A percentile compares a stretch with the other conserved stretches of the same genome.
These are phyloP conservation scores for Trichoplusia ni DNA, from an alignment of 1,140 invertebrate genomes.

Conservation along the genomic window DNA sequence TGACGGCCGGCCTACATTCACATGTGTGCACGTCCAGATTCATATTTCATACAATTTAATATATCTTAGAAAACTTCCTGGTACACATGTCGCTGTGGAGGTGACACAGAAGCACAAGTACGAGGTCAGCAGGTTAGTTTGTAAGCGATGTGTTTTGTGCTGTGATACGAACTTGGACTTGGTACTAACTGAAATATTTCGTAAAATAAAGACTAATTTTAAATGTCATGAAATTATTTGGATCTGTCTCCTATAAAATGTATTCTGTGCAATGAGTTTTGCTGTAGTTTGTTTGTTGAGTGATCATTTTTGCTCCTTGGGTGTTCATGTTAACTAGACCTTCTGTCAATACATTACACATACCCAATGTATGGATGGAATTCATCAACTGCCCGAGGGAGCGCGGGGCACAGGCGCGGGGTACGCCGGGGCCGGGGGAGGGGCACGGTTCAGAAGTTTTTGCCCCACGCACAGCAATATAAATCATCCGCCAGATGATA, in stretches of 20 bases:
- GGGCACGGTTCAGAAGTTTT: slow-evolving; percentile 7
- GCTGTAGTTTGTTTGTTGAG: no score
- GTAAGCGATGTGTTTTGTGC: no score
- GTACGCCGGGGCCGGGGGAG: not conserved
- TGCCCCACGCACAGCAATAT: slow-evolving; percentile 27
- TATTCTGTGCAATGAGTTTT: no score
- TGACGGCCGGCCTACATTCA: not conserved
- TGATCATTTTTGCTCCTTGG: no score
- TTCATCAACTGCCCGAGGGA: slow-evolving; percentile 13
- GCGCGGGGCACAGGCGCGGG: not conserved
- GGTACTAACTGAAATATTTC: no score
- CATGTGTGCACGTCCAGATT: slow-evolving; percentile 9
- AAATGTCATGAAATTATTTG: not conserved
- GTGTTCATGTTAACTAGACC: no score
- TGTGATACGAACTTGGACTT: no score
- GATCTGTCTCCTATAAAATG: no score
- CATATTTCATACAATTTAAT: slow-evolving; percentile 26
- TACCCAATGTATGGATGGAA: not conserved
- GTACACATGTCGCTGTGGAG: not conserved
- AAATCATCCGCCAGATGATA: slow-evolving; percentile 29
- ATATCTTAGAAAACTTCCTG: slow-evolving; percentile 14
- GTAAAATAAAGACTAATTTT: not conserved
- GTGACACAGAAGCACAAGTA: not conserved
- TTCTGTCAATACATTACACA: no score
- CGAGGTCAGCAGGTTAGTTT: no score